Conservation (phyloP, 2,888 invertebrate genomes). For the Drosophila lutescens region DNA sequence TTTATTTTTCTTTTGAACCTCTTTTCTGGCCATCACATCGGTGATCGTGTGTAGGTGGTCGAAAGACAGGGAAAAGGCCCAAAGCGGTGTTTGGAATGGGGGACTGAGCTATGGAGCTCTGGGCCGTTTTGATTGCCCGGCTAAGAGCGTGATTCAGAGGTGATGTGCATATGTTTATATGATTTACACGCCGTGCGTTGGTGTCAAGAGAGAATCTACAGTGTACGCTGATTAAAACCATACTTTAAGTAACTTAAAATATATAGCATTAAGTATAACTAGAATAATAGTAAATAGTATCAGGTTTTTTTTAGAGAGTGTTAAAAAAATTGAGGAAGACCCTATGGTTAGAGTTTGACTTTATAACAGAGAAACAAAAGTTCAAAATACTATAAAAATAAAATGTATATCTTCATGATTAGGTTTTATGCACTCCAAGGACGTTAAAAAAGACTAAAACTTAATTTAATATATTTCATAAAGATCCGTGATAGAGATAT, state of each 20-base stretch:
- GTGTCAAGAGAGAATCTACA: conserved; percentile 35
- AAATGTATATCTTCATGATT: too few relatives aligned
- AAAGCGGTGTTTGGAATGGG: conserved; percentile 3
- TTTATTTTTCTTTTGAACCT: conserved; percentile 4
- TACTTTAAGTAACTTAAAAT: background rate
- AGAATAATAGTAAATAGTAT: too few relatives aligned
- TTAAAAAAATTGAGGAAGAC: too few relatives aligned
- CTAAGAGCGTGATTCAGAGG: conserved; percentile 65
- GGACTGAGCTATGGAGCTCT: conserved; percentile 43
- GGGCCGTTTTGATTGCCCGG: conserved; percentile 56
- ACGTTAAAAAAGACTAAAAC: too few relatives aligned
- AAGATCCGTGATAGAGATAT: background rate
- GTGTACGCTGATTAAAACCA: background rate
- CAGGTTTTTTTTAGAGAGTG: too few relatives aligned
- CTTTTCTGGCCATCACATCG: conserved; percentile 3
- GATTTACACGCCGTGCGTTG: conserved; percentile 61
- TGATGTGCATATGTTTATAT: conserved; percentile 57
- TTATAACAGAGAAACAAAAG: too few relatives aligned
- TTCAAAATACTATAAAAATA: too few relatives aligned
- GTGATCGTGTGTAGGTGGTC: conserved; percentile 54
- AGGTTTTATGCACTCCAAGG: too few relatives aligned
- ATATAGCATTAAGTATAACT: background rate
- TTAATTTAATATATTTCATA: background rate
- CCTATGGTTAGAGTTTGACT: too few relatives aligned
- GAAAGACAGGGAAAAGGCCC: conserved; percentile 30